Percentiles rank a stretch among this genome's conserved stretches.
phyloP scores from a whole-genome alignment of 2,113 vertebrate genomes.

The Pterophyllum scalare region DNA sequence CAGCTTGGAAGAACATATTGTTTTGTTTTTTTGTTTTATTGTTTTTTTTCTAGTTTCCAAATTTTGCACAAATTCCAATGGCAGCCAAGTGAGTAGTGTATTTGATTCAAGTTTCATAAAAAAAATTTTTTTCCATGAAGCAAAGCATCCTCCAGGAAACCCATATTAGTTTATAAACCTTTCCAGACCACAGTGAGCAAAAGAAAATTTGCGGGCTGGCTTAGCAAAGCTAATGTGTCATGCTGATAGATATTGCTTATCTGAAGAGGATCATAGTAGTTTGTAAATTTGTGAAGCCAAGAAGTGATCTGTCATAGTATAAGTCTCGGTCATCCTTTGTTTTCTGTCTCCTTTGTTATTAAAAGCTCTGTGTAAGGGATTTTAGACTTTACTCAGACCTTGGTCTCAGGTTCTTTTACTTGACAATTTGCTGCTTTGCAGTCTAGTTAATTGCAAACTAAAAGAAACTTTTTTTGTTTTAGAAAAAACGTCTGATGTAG shows the following conservation, averaged over 20 bases:
- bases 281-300: constrained; percentile 3
- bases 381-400: not conserved
- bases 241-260: not conserved
- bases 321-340: not conserved
- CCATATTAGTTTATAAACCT: not conserved
- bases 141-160: not conserved
- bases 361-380: not conserved
- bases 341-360: not conserved
- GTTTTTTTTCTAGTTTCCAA: not conserved
- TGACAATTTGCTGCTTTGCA: not conserved
- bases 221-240: not conserved
- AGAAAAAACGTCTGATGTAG: not conserved
- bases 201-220: not conserved
- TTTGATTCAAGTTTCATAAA: not conserved
- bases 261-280: not conserved
- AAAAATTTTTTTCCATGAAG: not conserved
- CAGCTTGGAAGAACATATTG: not conserved
- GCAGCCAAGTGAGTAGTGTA: not conserved
- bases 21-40: not conserved
- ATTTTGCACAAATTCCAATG: not conserved
- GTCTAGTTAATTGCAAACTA: not conserved
- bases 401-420: not conserved
- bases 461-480: not conserved
- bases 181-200: not conserved
- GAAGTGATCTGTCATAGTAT: not conserved